Evolutionary conservation across 2,888 invertebrate species (phyloP).

Genomic region (Lithophane semibrunnea): DNA sequence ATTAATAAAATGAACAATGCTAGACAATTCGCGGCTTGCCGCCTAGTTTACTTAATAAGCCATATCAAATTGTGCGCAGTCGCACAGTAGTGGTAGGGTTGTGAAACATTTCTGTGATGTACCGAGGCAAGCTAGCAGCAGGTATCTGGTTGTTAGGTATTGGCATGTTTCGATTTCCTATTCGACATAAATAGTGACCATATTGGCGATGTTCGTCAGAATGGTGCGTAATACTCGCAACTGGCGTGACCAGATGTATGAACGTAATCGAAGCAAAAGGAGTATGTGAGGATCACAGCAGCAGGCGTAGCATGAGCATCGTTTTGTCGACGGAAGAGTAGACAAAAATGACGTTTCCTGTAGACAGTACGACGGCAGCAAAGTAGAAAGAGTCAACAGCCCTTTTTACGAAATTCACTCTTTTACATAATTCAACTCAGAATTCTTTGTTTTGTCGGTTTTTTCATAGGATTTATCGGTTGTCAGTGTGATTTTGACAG

Average conservation of each 20-base stretch:
- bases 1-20: constrained; percentile 65
- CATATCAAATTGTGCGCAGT: constrained; percentile 71
- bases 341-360: too few relatives aligned
- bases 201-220: not conserved
- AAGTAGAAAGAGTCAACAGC: too few relatives aligned
- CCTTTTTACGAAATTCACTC: too few relatives aligned
- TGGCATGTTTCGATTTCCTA: not conserved
- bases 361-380: too few relatives aligned
- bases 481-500: too few relatives aligned
- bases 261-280: not conserved
- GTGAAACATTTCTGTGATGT: constrained; percentile 13
- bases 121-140: not conserved
- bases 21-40: constrained; percentile 69
- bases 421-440: too few relatives aligned
- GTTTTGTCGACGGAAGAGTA: too few relatives aligned
- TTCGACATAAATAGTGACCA: not conserved
- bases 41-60: constrained; percentile 73
- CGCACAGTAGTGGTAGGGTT: constrained; percentile 52
- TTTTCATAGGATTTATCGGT: too few relatives aligned
- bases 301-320: too few relatives aligned
- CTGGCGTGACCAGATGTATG: not conserved
- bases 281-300: not conserved
- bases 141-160: not conserved
- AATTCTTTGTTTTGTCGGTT: too few relatives aligned
- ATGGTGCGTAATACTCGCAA: not conserved